A percentile compares a stretch with the other conserved stretches of the same genome.
These are phyloP conservation scores for Eristalis tenax DNA, from an alignment of 2,888 invertebrate species.

Conservation along the genomic window DNA sequence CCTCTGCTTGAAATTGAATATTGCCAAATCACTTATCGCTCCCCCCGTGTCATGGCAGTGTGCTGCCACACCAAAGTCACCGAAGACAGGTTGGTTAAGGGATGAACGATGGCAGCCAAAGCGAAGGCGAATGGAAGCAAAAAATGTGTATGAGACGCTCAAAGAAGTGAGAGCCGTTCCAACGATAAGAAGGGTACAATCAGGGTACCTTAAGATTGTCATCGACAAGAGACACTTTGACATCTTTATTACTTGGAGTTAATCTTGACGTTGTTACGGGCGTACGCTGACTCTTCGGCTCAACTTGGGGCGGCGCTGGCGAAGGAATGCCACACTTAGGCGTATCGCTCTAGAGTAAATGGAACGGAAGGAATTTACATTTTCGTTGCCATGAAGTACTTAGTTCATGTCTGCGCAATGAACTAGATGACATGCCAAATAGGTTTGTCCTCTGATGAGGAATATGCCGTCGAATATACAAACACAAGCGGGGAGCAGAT, in stretches of 20 bases:
- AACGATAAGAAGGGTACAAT: neutral
- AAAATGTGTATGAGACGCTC: neutral
- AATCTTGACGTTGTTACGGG: neutral
- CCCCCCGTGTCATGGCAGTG: constrained; percentile 49
- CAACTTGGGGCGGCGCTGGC: neutral
- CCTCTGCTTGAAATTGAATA: constrained; percentile 48
- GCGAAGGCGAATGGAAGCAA: constrained; percentile 39
- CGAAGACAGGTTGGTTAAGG: constrained; percentile 34
- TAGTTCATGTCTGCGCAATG: neutral
- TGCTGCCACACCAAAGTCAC: constrained; percentile 36
- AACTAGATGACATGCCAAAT: neutral
- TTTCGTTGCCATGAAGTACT: neutral
- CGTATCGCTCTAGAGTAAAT: neutral
- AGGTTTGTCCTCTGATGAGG: neutral
- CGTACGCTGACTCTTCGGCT: neutral
- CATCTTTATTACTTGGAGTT: constrained; percentile 34
- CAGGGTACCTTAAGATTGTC: constrained; percentile 12
- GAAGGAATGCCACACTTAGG: neutral
- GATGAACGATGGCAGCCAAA: constrained; percentile 58
- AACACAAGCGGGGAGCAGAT: too few relatives aligned
- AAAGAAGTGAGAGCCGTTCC: neutral
- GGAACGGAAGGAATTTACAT: neutral
- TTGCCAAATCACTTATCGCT: constrained; percentile 54
- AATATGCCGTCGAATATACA: too few relatives aligned
- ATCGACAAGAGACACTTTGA: constrained; percentile 32